phyloP scores from a whole-genome alignment of 2,113 vertebrate species.

The Dasyurus viverrinus region DNA sequence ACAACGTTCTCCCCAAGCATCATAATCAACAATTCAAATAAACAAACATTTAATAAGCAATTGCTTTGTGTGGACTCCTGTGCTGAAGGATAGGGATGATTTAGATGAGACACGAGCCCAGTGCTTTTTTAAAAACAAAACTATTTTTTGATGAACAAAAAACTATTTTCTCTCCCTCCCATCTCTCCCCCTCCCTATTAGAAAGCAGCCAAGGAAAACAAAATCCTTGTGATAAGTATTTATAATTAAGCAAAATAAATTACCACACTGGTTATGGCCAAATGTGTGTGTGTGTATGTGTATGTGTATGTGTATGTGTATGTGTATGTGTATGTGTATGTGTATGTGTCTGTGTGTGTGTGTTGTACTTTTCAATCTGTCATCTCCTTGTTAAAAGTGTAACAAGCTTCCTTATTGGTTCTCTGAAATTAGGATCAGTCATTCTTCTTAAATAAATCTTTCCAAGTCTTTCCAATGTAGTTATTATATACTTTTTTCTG shows the following conservation, averaged over 20 bases:
- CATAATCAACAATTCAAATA: not conserved
- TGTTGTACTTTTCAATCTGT: not conserved
- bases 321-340: too few species aligned
- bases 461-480: not conserved
- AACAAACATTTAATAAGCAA: not conserved
- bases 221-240: not conserved
- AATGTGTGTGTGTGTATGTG: too few species aligned
- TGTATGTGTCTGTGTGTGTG: too few species aligned
- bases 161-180: not conserved
- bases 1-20: not conserved
- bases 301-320: too few species aligned
- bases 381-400: not conserved
- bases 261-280: not conserved
- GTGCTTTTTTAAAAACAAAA: not conserved
- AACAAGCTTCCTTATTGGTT: not conserved
- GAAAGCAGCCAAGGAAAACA: not conserved
- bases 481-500: not conserved
- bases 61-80: not conserved
- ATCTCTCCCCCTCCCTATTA: not conserved
- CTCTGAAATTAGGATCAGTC: not conserved
- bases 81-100: not conserved
- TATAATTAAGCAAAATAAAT: not conserved
- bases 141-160: not conserved
- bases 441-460: not conserved
- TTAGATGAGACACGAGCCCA: not conserved